Evolutionary conservation across 1,140 invertebrate species (phyloP), one percentile per base, ranked within the genome.

Genomic region (Coptotermes formosanus): DNA sequence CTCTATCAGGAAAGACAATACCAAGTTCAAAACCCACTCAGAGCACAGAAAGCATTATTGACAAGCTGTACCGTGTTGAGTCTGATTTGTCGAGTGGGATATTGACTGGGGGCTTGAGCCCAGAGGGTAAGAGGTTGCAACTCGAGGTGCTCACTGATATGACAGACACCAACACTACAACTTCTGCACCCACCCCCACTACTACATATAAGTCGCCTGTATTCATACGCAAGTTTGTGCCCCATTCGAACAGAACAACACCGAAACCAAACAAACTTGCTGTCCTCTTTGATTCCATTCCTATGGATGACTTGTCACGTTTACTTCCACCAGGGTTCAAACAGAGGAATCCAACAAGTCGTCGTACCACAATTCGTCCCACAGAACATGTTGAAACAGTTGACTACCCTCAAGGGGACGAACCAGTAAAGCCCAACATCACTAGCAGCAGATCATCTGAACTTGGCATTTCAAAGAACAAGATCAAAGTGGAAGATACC

Each of bases 11-110:
- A 19, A 81, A 84, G 55, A 75, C 52, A 21, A 4, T 44, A 30
- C 84, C 32, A 7, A 75, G 25, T 16, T 30, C 23, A 19, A 86
- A 81, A 14, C 16, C 32, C 1, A 14, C 85, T 48, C 23, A 45
- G 2, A 82, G 43, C 0, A 96, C 95, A 4, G 96, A 97, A 91
- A 97, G 95, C 89, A 95, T 97, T 59, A 96, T 95, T 87, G 96
- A 97, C 88, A 96, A 97, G 90, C 91, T 97, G 86, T 96, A 97
- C 89, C 92, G 95, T 84, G 95, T 96, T 21, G 96, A 97, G 88
- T 97, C 96, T 0, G 96, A 96, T 90, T 90, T 97, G 45, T 96
- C 95, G 0, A 95, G 94, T 89, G 95, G 94, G 84, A 93, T 84
- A 55, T 82, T 87, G n/a, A 87, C 84, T 59, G 84, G 86, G 16